Evolutionary conservation across 2,888 invertebrate species (phyloP), one percentile per base, ranked within the genome.

Genomic region (Cynaeus angustus): DNA sequence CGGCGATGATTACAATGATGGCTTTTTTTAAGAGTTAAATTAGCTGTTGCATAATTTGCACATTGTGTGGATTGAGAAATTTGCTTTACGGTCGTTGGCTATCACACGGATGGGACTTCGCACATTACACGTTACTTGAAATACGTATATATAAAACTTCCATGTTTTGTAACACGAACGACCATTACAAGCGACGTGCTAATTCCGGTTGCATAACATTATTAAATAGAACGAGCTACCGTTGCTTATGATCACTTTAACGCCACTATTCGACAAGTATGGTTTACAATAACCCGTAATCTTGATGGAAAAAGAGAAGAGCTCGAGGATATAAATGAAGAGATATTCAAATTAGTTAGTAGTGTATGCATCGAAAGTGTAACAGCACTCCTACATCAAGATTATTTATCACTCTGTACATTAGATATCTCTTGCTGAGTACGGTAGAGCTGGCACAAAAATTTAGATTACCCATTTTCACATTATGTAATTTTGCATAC

Each of bases 121-220:
- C 16, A 13, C 13, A n/a, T 46, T 13, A 16, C 13, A 46, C 7
- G 13, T 7, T 16, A 6, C 16, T 8, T 2, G 2, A 5, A 8
- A 14, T 8, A 46, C 7, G 10, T 13, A 43, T 4, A 46, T 43
- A 43, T 12, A 43, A 43, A 43, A 12, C 43, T 43, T 43, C 43
- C 12, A 12, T 43, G 13, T 16, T 46, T 46, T 46, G 46, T 9
- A 46, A 46, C 16, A 16, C 16, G 16, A 46, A n/a, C 16, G 16
- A 5, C n/a, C 13, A 16, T 46, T 16, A 16, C 21, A n/a, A 46
- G 16, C 46, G 16, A 46, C 46, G 9, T 46, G 46, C 16, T 43
- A 16, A 16, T 46, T 46, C 46, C 46, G 10, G 46, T 46, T 46
- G 16, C 13, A 46, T 46, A 9, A 43, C 43, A 10, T 13, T 43